Evolutionary conservation across 1,140 invertebrate species (phyloP).

Genomic region (Reticulitermes speratus): DNA sequence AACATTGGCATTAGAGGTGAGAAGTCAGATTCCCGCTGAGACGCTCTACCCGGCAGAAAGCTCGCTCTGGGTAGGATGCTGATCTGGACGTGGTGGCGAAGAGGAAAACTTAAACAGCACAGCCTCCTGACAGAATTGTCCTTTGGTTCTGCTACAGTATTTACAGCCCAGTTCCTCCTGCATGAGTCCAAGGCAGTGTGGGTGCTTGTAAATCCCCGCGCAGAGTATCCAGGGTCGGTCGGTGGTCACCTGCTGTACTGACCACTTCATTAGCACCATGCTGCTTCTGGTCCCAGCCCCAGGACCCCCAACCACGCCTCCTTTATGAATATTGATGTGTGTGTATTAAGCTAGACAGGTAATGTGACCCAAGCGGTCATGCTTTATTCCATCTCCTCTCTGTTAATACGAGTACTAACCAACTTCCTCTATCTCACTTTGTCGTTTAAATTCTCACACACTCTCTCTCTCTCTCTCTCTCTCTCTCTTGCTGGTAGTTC

Average conservation of each 20-base stretch:
- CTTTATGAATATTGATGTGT: conserved; percentile 33
- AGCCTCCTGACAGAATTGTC: too few relatives aligned
- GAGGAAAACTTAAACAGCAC: too few relatives aligned
- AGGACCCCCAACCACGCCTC: conserved; percentile 1
- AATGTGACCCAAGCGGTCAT: background rate
- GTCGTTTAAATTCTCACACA: conserved; percentile 6
- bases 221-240: too few relatives aligned
- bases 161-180: background rate
- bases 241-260: background rate
- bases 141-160: background rate
- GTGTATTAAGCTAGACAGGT: conserved; percentile 6
- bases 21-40: too few relatives aligned
- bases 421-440: conserved; percentile 7
- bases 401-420: background rate
- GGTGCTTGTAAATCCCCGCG: background rate
- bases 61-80: too few relatives aligned
- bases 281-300: background rate
- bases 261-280: conserved; percentile 32
- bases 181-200: background rate
- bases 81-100: too few relatives aligned
- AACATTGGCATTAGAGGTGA: too few relatives aligned
- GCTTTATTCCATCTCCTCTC: background rate
- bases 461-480: background rate
- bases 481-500: background rate
- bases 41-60: too few relatives aligned